phyloP scores from a whole-genome alignment of 2,888 invertebrate genomes.

The Polydrusus pterygomalis region DNA sequence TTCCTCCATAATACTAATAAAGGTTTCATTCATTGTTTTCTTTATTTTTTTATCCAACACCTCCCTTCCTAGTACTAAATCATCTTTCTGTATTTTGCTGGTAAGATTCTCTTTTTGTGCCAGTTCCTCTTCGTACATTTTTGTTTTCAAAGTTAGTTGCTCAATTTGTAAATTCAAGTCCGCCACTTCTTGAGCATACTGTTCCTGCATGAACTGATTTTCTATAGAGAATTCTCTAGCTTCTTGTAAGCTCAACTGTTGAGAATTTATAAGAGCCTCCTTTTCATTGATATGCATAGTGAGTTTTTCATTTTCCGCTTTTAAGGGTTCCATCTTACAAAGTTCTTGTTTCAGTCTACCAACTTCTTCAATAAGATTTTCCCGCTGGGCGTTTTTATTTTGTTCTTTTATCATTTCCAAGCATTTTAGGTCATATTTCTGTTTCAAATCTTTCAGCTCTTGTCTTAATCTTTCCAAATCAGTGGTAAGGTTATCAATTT shows the following conservation, averaged over 20 bases:
- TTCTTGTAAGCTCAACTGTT: conserved; percentile 55
- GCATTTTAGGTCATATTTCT: conserved; percentile 50
- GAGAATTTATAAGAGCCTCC: conserved; percentile 54
- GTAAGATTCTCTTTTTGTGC: conserved; percentile 46
- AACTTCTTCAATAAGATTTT: conserved; percentile 51
- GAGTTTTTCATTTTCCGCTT: conserved; percentile 38
- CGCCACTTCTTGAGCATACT: conserved; percentile 46
- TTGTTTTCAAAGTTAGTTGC: conserved; percentile 25
- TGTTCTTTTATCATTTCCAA: conserved; percentile 29
- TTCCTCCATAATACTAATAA: conserved; percentile 62
- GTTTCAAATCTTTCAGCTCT: conserved; percentile 55
- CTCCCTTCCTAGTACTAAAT: conserved; percentile 10
- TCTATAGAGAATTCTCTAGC: conserved; percentile 54
- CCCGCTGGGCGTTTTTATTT: conserved; percentile 29
- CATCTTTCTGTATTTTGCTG: conserved; percentile 45
- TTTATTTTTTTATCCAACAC: conserved; percentile 60
- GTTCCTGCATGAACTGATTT: conserved; percentile 49
- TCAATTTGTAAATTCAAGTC: conserved; percentile 48
- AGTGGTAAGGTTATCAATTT: conserved; percentile 67
- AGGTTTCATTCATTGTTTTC: conserved; percentile 66
- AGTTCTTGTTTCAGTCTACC: conserved; percentile 42
- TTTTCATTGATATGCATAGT: conserved; percentile 49
- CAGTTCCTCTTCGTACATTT: conserved; percentile 17
- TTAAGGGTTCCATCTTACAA: conserved; percentile 24
- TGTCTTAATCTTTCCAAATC: conserved; percentile 60